Evolutionary conservation across 2,888 invertebrate species (phyloP).

Genomic region (Calliphora vomitoria): DNA sequence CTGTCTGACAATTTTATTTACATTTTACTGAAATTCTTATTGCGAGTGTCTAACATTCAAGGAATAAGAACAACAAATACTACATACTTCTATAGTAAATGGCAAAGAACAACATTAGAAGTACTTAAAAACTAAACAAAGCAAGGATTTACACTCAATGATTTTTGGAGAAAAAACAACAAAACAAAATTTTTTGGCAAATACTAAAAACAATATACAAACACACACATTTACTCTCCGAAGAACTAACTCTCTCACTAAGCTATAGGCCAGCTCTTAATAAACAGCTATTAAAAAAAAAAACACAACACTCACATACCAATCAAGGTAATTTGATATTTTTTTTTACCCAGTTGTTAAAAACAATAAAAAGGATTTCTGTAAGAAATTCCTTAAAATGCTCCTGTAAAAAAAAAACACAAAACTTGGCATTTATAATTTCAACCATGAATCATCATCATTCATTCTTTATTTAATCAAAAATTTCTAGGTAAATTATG

Average conservation of each 20-base stretch:
- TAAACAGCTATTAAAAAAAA: neutral
- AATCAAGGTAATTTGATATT: slow-evolving; percentile 54
- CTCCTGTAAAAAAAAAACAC: neutral
- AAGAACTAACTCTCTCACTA: too few species aligned
- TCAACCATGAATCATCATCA: slow-evolving; percentile 18
- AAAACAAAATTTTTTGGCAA: slow-evolving; percentile 33
- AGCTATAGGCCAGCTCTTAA: too few species aligned
- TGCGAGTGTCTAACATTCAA: neutral
- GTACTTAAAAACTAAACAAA: slow-evolving; percentile 48
- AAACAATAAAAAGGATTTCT: slow-evolving; percentile 54
- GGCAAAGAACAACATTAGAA: neutral
- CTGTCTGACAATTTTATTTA: slow-evolving; percentile 59
- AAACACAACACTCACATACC: slow-evolving; percentile 28
- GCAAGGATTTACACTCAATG: slow-evolving; percentile 63
- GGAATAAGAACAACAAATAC: slow-evolving; percentile 24
- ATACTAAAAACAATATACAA: slow-evolving; percentile 5
- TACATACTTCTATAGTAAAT: slow-evolving; percentile 3
- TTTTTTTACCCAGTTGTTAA: slow-evolving; percentile 43
- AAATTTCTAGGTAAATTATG: slow-evolving; percentile 46
- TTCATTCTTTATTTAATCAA: slow-evolving; percentile 4
- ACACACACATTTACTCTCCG: too few species aligned
- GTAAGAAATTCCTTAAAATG: neutral
- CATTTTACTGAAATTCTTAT: neutral
- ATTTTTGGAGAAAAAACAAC: slow-evolving; percentile 39
- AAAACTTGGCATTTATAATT: neutral